Conservation (phyloP, 2,888 invertebrate species). For the Dynastes tityus region DNA sequence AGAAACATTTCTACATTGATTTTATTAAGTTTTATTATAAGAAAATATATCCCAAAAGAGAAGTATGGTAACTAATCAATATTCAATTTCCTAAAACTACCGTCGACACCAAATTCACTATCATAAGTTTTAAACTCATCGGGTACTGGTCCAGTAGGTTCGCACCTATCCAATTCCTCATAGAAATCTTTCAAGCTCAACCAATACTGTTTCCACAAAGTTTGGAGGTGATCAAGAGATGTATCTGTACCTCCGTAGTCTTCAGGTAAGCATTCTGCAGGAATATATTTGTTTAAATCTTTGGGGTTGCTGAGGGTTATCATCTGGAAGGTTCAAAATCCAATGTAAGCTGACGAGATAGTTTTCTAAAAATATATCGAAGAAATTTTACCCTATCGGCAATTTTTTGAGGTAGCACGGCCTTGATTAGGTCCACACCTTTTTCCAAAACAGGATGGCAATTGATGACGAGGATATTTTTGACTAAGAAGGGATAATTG, state of each 20-base stretch:
- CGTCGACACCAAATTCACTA: slow-evolving; percentile 70
- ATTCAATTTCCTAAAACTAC: slow-evolving; percentile 77
- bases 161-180: slow-evolving; percentile 73
- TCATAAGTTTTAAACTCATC: slow-evolving; percentile 58
- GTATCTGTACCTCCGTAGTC: slow-evolving; percentile 64
- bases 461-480: background rate
- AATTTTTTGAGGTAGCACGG: background rate
- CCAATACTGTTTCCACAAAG: slow-evolving; percentile 72
- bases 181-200: slow-evolving; percentile 74
- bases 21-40: slow-evolving; percentile 75
- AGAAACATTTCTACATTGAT: too few species aligned
- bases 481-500: background rate
- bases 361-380: background rate
- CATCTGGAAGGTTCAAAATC: background rate
- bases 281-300: slow-evolving; percentile 74
- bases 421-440: background rate
- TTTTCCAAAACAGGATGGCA: slow-evolving; percentile 8
- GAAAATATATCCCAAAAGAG: slow-evolving; percentile 50
- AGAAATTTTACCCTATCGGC: background rate
- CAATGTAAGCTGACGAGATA: background rate
- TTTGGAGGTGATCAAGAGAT: slow-evolving; percentile 71
- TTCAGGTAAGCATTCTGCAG: slow-evolving; percentile 74
- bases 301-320: slow-evolving; percentile 71
- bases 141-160: slow-evolving; percentile 65
- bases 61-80: slow-evolving; percentile 69